Percentiles rank a stretch among this genome's conserved stretches.
Evolutionary conservation across 1,140 invertebrate genomes (phyloP).

Genomic region (Halyomorpha halys): DNA sequence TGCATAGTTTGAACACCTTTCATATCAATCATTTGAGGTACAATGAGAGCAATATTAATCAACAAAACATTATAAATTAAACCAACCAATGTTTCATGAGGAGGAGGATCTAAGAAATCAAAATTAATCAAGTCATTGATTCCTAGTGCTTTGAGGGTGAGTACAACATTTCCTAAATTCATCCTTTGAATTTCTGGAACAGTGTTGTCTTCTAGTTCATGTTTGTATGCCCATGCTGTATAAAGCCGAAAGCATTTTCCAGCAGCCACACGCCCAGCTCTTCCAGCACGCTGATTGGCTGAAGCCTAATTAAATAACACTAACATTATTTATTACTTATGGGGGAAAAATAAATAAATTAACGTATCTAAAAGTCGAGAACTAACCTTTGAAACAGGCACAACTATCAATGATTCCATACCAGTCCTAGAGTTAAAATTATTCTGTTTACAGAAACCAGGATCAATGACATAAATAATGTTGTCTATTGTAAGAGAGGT

Average conservation of each 20-base stretch:
- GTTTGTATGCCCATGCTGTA: slow-evolving; percentile 92
- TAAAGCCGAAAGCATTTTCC: slow-evolving; percentile 98
- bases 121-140: slow-evolving; percentile 98
- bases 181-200: slow-evolving; percentile 97
- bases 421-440: slow-evolving; percentile 97
- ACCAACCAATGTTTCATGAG: slow-evolving; percentile 86
- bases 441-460: slow-evolving; percentile 98
- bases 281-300: slow-evolving; percentile 85
- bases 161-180: slow-evolving; percentile 93
- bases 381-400: slow-evolving; percentile 84
- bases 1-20: too few relatives aligned
- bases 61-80: too few relatives aligned
- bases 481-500: slow-evolving; percentile 99
- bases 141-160: slow-evolving; percentile 91
- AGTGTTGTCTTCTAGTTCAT: slow-evolving; percentile 96
- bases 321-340: not conserved
- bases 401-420: slow-evolving; percentile 96
- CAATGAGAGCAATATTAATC: too few relatives aligned
- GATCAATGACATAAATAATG: slow-evolving; percentile 98
- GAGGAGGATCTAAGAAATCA: slow-evolving; percentile 97
- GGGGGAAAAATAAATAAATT: not conserved
- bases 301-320: slow-evolving; percentile 47
- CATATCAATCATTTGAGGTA: too few relatives aligned
- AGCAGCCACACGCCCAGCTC: slow-evolving; percentile 84
- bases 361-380: not conserved